Percentiles rank a stretch among this genome's conserved stretches.
These are phyloP conservation scores for Cistogaster globosa DNA, from an alignment of 2,888 invertebrate species.

Conservation along the genomic window DNA sequence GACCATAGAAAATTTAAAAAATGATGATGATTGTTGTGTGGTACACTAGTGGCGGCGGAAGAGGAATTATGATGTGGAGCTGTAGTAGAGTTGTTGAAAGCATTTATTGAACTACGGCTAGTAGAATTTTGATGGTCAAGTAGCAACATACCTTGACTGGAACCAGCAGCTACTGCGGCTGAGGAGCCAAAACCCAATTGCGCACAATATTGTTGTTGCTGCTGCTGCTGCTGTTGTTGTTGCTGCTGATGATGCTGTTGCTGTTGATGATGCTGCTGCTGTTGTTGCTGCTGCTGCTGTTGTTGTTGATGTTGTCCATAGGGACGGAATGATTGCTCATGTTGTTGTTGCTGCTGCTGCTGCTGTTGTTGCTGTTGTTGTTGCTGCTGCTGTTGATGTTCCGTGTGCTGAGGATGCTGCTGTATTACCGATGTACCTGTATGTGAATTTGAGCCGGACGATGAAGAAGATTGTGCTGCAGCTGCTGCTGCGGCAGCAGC, in stretches of 20 bases:
- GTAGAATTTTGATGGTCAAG: slow-evolving; percentile 82
- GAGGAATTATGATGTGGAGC: slow-evolving; percentile 73
- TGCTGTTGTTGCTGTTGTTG: slow-evolving; percentile 69
- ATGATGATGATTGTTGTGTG: slow-evolving; percentile 80
- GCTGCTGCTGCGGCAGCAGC: slow-evolving; percentile 80
- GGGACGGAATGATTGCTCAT: slow-evolving; percentile 78
- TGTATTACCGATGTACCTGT: slow-evolving; percentile 79
- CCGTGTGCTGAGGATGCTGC: slow-evolving; percentile 72
- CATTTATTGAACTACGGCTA: slow-evolving; percentile 75
- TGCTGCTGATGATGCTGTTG: slow-evolving; percentile 68
- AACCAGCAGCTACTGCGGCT: slow-evolving; percentile 68
- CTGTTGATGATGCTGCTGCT: slow-evolving; percentile 77
- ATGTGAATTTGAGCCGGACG: slow-evolving; percentile 79
- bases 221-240: slow-evolving; percentile 60
- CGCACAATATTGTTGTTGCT: slow-evolving; percentile 78
- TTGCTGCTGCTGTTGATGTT: slow-evolving; percentile 69
- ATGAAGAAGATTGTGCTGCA: slow-evolving; percentile 70
- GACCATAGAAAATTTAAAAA: slow-evolving; percentile 81
- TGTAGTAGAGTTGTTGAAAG: slow-evolving; percentile 75
- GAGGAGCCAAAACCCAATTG: slow-evolving; percentile 75
- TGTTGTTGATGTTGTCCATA: slow-evolving; percentile 78
- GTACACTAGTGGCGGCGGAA: slow-evolving; percentile 76
- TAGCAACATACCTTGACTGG: slow-evolving; percentile 81
- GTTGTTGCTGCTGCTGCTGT: slow-evolving; percentile 73
- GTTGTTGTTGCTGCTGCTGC: slow-evolving; percentile 71